Evolutionary conservation across 2,113 vertebrate genomes (phyloP).

Genomic region (Gymnogyps californianus): DNA sequence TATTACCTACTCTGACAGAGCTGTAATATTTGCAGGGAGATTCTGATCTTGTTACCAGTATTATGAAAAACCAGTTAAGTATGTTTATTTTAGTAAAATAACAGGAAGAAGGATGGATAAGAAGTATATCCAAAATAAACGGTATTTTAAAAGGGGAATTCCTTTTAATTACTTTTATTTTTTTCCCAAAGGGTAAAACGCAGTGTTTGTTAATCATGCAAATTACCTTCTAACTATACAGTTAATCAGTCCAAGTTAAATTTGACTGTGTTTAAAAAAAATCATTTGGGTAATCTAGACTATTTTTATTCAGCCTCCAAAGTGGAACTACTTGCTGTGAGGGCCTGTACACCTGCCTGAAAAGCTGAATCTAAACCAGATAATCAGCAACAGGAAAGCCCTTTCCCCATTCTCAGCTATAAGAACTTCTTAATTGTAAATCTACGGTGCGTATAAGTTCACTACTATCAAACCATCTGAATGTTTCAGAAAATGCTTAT

Average conservation of each 20-base stretch:
- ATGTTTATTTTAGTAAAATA: neutral
- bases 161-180: neutral
- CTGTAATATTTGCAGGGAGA: neutral
- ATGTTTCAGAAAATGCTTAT: neutral
- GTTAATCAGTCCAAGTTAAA: neutral
- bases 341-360: neutral
- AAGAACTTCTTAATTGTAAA: neutral
- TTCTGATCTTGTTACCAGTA: neutral
- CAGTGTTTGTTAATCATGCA: neutral
- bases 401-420: neutral
- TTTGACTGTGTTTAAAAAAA: neutral
- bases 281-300: neutral
- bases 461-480: neutral
- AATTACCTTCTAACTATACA: neutral
- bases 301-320: neutral
- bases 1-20: neutral
- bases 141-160: neutral
- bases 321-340: neutral
- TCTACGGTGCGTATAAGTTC: neutral
- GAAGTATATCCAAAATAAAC: neutral
- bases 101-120: neutral
- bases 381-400: neutral
- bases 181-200: neutral
- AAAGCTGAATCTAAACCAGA: neutral
- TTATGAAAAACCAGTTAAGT: neutral